Base-by-base conservation (phyloP, 2,113 vertebrate species). In the Scopus umbretta region DNA sequence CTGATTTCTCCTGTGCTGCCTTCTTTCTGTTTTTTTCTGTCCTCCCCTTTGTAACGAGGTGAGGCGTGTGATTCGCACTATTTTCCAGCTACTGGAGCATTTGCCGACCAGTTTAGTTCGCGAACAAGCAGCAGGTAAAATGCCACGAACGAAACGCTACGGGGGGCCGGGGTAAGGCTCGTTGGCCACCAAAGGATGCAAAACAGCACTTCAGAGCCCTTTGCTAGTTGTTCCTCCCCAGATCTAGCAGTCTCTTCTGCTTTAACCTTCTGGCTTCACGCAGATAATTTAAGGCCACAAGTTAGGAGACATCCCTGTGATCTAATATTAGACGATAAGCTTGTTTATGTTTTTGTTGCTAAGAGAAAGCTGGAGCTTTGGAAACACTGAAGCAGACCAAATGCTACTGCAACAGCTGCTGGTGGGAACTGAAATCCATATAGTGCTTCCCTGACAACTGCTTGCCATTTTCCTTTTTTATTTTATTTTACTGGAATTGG, bases 311-410 rank as follows among this genome's bases (percentile, higher is more conserved):
- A 80, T 90, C 83, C 63, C 92, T 88, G 55, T 79, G 96, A 95
- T 95, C 98, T 98, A 97, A 96, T 96, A 97, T 98, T 97, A 98
- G 97, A 68, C 53, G 40, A 67, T 68, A 82, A 97, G 73, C 65
- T 68, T 98, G 97, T 98, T 98, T 97, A 94, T 92, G 90, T 95
- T 96, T 89, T 66, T 88, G 98, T 98, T 98, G 98, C 98, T 97
- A 98, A 97, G 98, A 97, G 94, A 94, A 97, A 94, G 94, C n/a
- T 62, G 55, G 66, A 73, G 52, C 95, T 98, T 94, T 97, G 97
- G 97, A 97, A 98, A 97, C 91, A 94, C 71, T 11, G 34, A 97
- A 92, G 92, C 94, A 93, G 71, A 90, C 32, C 81, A 91, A 97
- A 93, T 65, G 62, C 90, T 90, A 72, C 26, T 73, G 82, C 73